Evolutionary conservation across 2,888 invertebrate species (phyloP), one percentile per base, ranked within the genome.

Genomic region (Lasioglossum vierecki): DNA sequence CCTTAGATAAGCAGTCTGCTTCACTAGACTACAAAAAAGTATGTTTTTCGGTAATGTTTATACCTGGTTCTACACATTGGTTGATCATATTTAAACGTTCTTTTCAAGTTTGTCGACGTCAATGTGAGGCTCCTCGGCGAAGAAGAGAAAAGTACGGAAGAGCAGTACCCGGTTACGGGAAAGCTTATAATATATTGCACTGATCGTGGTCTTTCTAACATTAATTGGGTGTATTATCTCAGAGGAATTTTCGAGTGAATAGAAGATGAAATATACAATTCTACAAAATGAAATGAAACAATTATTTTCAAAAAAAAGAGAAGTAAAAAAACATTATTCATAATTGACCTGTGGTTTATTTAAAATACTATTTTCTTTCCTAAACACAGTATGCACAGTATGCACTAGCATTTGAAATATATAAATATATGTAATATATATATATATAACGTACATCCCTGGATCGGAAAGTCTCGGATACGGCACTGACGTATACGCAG

Each of bases 171-270:
- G 1, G 78, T 89, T 39, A 90, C 91, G 6, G 92, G 92, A 63
- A 92, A 92, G 80, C 82, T 92, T 18, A 22, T 87, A 4, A 76
- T 92, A 35, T 88, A 85, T 6, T 92, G 90, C 35, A 84, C 82
- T 2, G 91, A 91, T 74, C 86, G 76, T 0, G 77, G 63, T 35
- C 57, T 90, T 15, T 90, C 89, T 71, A 76, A 89, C 22, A 60
- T 93, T 26, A 82, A 85, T 39, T 92, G 92, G 92, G 83, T 89
- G 72, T 92, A 90, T 85, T 93, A 93, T 78, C 87, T 92, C 30
- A 89, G 88, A 80, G 91, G 89, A n/a, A 18, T 87, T 53, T 86
- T 78, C n/a, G 39, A 35, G 35, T 35, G 35, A 35, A 35, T 2
- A 35, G 35, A 35, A 35, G 35, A 35, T 35, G 2, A 35, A 35